Conservation (phyloP, 1,140 invertebrate genomes). For the Magallana gigas region DNA sequence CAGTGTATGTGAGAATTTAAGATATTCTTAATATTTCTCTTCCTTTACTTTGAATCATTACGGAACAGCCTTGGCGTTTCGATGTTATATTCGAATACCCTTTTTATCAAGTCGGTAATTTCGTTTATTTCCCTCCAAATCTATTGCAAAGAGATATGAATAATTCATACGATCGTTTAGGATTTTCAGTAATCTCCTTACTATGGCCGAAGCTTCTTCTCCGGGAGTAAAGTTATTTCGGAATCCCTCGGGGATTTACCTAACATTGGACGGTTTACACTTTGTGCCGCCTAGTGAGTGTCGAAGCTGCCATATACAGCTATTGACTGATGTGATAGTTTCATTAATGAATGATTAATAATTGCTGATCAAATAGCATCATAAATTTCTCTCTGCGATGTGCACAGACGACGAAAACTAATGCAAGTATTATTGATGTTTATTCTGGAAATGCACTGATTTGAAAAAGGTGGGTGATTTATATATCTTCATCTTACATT, state of each 20-base stretch:
- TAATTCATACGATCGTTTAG: slow-evolving; percentile 7
- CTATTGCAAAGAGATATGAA: not conserved
- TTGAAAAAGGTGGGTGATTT: not conserved
- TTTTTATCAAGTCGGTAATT: not conserved
- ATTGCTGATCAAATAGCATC: not conserved
- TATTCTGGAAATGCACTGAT: not conserved
- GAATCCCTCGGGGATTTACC: not conserved
- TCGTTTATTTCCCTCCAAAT: not conserved
- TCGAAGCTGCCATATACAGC: not conserved
- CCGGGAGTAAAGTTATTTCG: not conserved
- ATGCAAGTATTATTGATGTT: not conserved
- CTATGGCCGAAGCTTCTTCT: not conserved
- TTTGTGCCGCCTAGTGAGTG: not conserved
- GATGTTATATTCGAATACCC: not conserved
- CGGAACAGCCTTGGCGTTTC: not conserved
- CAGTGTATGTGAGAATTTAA: too few species aligned
- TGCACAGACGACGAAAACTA: not conserved
- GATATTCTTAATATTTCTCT: too few species aligned
- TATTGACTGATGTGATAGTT: not conserved
- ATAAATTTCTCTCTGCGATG: not conserved
- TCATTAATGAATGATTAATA: not conserved
- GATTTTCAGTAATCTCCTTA: not conserved
- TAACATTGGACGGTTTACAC: not conserved
- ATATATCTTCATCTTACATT: too few species aligned
- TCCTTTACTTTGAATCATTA: too few species aligned